Evolutionary conservation across 2,888 invertebrate species (phyloP), one percentile per base, ranked within the genome.

Genomic region (Abscondita cerata): DNA sequence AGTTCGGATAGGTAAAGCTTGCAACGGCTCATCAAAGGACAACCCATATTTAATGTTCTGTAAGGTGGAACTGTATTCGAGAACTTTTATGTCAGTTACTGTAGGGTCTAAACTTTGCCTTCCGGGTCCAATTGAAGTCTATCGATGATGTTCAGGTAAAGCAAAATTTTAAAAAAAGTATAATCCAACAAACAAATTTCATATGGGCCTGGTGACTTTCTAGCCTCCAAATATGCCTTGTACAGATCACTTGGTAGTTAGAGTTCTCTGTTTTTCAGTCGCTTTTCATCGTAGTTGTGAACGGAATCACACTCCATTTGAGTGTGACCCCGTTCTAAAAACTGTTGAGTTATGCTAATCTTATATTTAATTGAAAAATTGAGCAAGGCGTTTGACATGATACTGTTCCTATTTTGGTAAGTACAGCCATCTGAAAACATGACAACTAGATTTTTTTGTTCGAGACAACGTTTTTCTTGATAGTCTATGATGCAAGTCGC

Each of bases 371-470:
- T 33, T 1, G 15, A 11, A 13, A 46, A 44, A 31, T 33, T 33
- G 6, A 46, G 33, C 25, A 44, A 15, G 1, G 31, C 54, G 15
- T 54, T 54, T 16, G 34, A 11, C 3, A 54, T 11, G 12, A 54
- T 18, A 34, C 8, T 33, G n/a, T 46, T 54, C 12, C 54, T 31
- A 16, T 33, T 54, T 8, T 54, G 54, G 34, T 54, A 54, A 16
- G 34, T 31, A 33, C 54, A 46, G 16, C 54, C 54, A 54, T 46
- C 54, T 18, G 46, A 34, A 20, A 15, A 54, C 11, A 54, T 38
- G 12, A 20, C 18, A n/a, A 20, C 12, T 11, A 12, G 18, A 19
- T 18, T 12, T 18, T 33, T n/a, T 2, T 9, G 2, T 11, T 18
- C 11, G 1, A 52, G 9, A 34, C 36, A 38, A 38, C 18, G 6